Evolutionary conservation across 2,888 invertebrate species (phyloP), one percentile per base, ranked within the genome.

Genomic region (Iphiclides podalirius): DNA sequence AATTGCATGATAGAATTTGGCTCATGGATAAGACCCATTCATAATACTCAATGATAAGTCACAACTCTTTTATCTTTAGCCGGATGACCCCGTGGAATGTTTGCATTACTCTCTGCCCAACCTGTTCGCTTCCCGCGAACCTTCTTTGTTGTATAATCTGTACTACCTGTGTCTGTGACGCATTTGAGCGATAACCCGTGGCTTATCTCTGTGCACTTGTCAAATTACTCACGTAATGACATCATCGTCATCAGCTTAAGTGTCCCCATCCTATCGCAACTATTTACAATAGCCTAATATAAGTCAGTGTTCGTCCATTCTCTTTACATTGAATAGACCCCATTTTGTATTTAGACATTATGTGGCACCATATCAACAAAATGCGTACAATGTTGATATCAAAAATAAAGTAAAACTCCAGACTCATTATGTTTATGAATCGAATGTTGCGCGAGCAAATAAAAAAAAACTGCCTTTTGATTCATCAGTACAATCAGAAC

Each of bases 201-300:
- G 37, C 66, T 77, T 81, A 80, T 79, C 80, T 79, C 80, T 40
- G 43, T 52, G 53, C 51, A 67, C 69, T 70, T 69, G 75, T 70
- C 67, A 69, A 72, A 69, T 72, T 67, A 66, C 60, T 70, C 66
- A 66, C 63, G 23, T 57, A 57, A 63, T 80, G 79, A 77, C 75
- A 68, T 80, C 77, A 81, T 64, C 53, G 49, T 80, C 77, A 81
- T 64, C 53, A 48, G 46, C 43, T 20, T 57, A 63, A 57, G 40
- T 46, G 47, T 56, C 35, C 48, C 48, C 47, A 26, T 52, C 49
- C 54, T 52, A 35, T 39, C 51, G 34, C 28, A 44, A 50, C 28
- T 43, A 50, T 41, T 52, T 50, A 6, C 14, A 35, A 45, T 50
- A n/a, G 33, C 39, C 35, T 36, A n/a, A 8, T 26, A 20, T 40